Evolutionary conservation across 2,113 vertebrate genomes (phyloP), one percentile per base, ranked within the genome.

Genomic region (Pangasianodon hypophthalmus): DNA sequence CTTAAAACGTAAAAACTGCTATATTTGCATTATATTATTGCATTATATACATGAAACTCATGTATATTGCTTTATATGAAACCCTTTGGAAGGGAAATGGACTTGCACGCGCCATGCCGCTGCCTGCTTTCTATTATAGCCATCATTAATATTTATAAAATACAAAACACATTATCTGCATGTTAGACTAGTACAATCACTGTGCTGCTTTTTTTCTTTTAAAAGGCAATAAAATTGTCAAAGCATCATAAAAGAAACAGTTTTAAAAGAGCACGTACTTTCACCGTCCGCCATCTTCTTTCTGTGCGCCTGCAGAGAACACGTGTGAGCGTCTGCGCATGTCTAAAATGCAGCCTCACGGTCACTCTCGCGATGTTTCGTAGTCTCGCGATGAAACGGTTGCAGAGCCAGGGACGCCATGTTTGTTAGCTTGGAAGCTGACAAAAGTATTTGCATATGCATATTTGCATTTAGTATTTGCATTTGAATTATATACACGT

Each of bases 251-350:
- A 83, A 21, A 19, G 41, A 7, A 81, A 11, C 19, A 82, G 52
- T 52, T 52, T 37, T 26, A 19, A 52, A n/a, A 37, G 7, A 21
- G 11, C 0, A 79, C 93, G 81, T 91, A 94, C 93, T 67, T 29
- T 92, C 92, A n/a, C 19, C 21, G 90, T 92, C 93, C 92, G 93
- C 93, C 93, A 94, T 94, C 92, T 94, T 93, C 93, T 56, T 8
- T 46, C 86, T 41, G 41, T 46, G 50, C 85, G 81, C 91, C 79
- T 85, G 29, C 3, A 1, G 29, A 62, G 56, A 91, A 83, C 92
- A 91, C 91, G 92, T 92, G 92, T 85, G 84, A 29, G 2, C 0
- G 0, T 24, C 11, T 56, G 80, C 91, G 91, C 92, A 91, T 93
- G 92, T 84, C 67, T 60, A 32, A 41, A 82, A 54, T 44, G 44